Conservation (phyloP, 2,888 invertebrate species). For the Drosophila anomelani region DNA sequence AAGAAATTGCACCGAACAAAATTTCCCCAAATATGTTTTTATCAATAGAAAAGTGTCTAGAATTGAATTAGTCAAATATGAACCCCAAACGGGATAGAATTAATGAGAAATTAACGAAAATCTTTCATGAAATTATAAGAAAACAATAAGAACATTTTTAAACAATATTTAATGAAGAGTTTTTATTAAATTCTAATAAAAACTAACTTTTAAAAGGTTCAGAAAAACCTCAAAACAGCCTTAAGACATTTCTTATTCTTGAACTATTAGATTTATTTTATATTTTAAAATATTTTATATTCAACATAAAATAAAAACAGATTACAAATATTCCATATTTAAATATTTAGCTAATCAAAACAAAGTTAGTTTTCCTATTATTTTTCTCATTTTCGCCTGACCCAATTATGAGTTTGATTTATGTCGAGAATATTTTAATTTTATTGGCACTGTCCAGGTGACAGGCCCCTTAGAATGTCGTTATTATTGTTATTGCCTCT, state of each 20-base stretch:
- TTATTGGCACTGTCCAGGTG: conserved; percentile 56
- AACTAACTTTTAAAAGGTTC: neutral
- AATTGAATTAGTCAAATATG: neutral
- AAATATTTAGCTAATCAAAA: neutral
- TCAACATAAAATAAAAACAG: too few relatives aligned
- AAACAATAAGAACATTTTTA: neutral
- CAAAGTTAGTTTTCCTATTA: conserved; percentile 20
- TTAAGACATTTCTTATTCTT: neutral
- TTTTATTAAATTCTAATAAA: neutral
- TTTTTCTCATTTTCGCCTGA: conserved; percentile 63
- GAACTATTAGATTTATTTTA: neutral
- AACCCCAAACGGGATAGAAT: neutral
- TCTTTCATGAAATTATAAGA: neutral
- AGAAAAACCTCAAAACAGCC: neutral
- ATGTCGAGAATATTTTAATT: conserved; percentile 73
- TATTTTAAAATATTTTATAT: neutral
- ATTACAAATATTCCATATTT: neutral
- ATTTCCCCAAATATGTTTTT: neutral
- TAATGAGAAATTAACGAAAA: neutral
- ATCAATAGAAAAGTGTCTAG: neutral
- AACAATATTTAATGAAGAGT: neutral
- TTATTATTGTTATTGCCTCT: conserved; percentile 7
- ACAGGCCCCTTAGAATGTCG: conserved; percentile 19
- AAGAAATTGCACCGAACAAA: neutral
- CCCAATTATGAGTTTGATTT: conserved; percentile 75